phyloP scores from a whole-genome alignment of 2,113 vertebrate genomes.

The Trochalopteron elliotii region DNA sequence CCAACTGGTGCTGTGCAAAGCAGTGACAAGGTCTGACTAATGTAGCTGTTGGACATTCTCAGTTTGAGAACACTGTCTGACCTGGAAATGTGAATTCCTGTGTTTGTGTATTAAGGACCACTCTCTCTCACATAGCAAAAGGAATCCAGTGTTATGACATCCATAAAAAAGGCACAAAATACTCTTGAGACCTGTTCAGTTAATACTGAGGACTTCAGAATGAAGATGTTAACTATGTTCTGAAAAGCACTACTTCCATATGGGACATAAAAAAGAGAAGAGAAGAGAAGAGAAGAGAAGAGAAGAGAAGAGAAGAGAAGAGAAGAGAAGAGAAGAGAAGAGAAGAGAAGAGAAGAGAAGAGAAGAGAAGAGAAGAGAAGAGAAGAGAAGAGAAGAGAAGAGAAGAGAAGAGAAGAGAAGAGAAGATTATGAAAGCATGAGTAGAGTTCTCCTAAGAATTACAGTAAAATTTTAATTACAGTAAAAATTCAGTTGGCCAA shows the following conservation, averaged over 20 bases:
- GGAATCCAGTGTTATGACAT: neutral
- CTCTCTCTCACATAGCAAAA: neutral
- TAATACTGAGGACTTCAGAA: neutral
- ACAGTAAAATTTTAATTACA: neutral
- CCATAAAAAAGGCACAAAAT: neutral
- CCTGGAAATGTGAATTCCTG: neutral
- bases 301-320: no score
- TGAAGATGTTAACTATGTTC: neutral
- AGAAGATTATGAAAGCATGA: neutral
- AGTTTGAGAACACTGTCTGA: neutral
- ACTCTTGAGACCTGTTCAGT: neutral
- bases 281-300: no score
- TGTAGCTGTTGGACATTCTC: neutral
- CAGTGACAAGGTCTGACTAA: neutral
- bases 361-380: no score
- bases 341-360: no score
- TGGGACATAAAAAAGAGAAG: neutral
- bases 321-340: no score
- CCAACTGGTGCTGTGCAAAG: neutral
- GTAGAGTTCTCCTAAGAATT: neutral
- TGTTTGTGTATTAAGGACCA: neutral
- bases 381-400: no score
- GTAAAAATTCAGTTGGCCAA: neutral
- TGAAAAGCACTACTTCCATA: neutral
- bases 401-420: no score